Base-by-base conservation (phyloP, 2,888 invertebrate species). In the Cataglyphis cursor region DNA sequence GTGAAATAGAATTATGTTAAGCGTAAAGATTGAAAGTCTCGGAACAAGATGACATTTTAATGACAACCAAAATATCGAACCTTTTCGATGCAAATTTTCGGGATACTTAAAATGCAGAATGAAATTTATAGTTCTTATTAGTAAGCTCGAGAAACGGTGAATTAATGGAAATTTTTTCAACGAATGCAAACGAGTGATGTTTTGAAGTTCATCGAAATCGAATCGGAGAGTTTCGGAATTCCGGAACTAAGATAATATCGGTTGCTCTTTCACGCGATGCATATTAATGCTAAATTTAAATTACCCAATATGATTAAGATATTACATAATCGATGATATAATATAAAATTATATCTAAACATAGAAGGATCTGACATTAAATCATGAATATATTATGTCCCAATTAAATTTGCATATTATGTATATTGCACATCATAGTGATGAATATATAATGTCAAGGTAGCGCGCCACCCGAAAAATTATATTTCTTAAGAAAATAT, bases 251-350 rank as follows among this genome's bases (percentile, higher is more conserved):
- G 18, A 21, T 70, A 15, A 1, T 59, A 24, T 28, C 18, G 24
- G n/a, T 24, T 21, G 6, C 31, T 68, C 24, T 28, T 21, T 59
- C 9, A 24, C 38, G 5, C 5, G 21, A 35, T 35, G 31, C n/a
- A 31, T 48, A 41, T 41, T 35, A 1, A 44, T 18, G 21, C n/a
- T 70, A 44, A 72, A 59, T 70, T 41, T 59, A 21, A 44, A 70
- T 78, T 24, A 78, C 3, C 18, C 21, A 44, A 31, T 21, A 15
- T 44, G 28, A 59, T 59, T 38, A 35, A 65, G 18, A 6, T 38
- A 3, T 76, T 44, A 54, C 31, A 10, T 44, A 78, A 70, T 15
- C 24, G 15, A 21, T 78, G 66, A 44, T 78, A 12, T 35, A 51
- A 4, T 10, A 21, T 8, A 65, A 75, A 9, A 24, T 75, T 64